Evolutionary conservation across 92 coral and sea anemone species (phyloP), one percentile per base, ranked within the genome.

Genomic region (Porites rus): DNA sequence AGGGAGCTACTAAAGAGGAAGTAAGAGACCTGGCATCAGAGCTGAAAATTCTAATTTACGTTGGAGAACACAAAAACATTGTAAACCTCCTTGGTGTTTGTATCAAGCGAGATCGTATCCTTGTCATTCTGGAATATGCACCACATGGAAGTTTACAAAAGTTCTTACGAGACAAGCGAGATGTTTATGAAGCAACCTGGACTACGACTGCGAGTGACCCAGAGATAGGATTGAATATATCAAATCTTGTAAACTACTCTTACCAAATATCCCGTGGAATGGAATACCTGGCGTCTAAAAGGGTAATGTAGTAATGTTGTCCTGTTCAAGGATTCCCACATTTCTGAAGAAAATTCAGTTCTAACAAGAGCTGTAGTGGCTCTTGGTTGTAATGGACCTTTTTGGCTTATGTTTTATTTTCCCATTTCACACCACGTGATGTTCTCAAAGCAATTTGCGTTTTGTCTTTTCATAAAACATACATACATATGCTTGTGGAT

Each of bases 51-150:
- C 92, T 95, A 79, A 95, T 95, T 24, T 96, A 95, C 59, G 86
- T 95, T 69, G 98, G 96, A 12, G 92, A 93, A 19, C 98, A 95
- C 74, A 87, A 58, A 62, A 94, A 95, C 64, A 89, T 93, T 53
- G 90, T 95, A 53, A 95, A 93, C 88, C 91, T 93, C 18, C 88
- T 95, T 22, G 98, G 98, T 14, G 98, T 95, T 19, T 95, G 98
- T 62, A 93, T 94, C 8, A 90, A 86, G 20, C 92, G 91, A 0
- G 87, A 91, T 8, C 87, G 88, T 24, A 70, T 93, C 16, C 77
- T 93, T 87, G 81, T 93, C 31, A 94, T 95, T 83, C 83, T 95
- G 96, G 98, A 95, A 90, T 95, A 51, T 66, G 96, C 96, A 12
- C 87, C 92, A 8, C 94, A 95, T 60, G 98, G 98, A 10, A 93